phyloP scores from a whole-genome alignment of 2,113 vertebrate genomes.

The Chrysemys picta region DNA sequence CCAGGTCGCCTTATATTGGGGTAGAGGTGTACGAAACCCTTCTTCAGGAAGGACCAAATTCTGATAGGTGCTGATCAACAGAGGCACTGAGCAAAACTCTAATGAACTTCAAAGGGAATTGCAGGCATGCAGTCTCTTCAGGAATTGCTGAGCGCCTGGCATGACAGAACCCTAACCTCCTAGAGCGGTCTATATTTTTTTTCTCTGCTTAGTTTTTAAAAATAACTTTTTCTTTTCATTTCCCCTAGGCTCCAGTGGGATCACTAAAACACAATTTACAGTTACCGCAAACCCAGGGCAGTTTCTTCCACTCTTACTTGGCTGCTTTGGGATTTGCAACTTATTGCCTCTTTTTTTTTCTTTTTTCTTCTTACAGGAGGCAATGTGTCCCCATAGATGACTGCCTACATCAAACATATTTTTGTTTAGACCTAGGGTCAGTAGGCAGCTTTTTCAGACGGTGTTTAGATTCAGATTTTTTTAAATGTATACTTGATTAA shows the following conservation, averaged over 20 bases:
- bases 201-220: constrained; percentile 66
- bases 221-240: constrained; percentile 69
- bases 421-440: constrained; percentile 64
- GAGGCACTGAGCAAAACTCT: neutral
- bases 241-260: constrained; percentile 66
- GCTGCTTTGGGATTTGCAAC: constrained; percentile 80
- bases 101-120: neutral
- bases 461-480: constrained; percentile 58
- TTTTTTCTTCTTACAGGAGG: constrained; percentile 75
- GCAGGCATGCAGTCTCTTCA: neutral
- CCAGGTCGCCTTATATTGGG: too few relatives aligned
- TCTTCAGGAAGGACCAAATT: neutral
- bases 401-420: constrained; percentile 70
- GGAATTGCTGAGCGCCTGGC: constrained; percentile 5
- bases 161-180: constrained; percentile 20
- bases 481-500: neutral
- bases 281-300: constrained; percentile 69
- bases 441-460: constrained; percentile 47
- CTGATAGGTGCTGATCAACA: neutral
- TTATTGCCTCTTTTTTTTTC: constrained; percentile 76
- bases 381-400: constrained; percentile 62
- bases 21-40: neutral
- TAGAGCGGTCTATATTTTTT: constrained; percentile 39
- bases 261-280: constrained; percentile 79
- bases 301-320: constrained; percentile 74